A percentile compares a stretch with the other conserved stretches of the same genome.
Conservation (phyloP, 2,888 invertebrate genomes). For the Altica lythri region DNA sequence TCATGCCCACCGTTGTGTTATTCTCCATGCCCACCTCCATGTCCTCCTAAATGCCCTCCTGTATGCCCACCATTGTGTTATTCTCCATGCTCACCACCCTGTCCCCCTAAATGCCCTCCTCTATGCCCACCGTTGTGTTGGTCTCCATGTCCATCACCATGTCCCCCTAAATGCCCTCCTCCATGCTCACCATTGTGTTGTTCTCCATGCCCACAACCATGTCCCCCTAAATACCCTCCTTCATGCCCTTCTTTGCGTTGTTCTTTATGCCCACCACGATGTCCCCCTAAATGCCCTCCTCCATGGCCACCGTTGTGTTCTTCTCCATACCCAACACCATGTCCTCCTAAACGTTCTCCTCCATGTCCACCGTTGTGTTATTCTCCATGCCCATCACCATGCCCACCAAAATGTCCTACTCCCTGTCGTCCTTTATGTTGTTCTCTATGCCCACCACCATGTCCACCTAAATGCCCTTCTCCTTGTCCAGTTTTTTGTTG, state of each 20-base stretch:
- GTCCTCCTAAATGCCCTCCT: slow-evolving; percentile 10
- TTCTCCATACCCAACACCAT: neutral
- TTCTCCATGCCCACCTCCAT: neutral
- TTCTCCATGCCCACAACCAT: neutral
- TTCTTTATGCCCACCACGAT: no score
- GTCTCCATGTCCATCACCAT: slow-evolving; percentile 4
- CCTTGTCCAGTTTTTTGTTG: no score
- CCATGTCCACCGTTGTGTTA: neutral
- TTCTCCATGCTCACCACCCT: slow-evolving; percentile 5
- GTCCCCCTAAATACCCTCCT: no score
- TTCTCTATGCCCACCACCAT: neutral
- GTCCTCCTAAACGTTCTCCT: neutral
- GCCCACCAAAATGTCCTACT: neutral
- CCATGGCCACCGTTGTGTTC: neutral
- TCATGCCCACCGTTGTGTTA: neutral
- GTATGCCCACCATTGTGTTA: neutral
- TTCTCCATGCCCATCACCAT: neutral
- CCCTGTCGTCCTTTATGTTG: slow-evolving; percentile 10
- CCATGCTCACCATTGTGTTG: neutral
- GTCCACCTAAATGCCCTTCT: neutral
- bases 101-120: neutral
- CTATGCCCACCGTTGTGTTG: neutral
- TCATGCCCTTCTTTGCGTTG: no score
- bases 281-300: neutral
- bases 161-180: neutral